These are phyloP conservation scores for Selenia dentaria DNA, from an alignment of 2,888 invertebrate species.

Conservation along the genomic window DNA sequence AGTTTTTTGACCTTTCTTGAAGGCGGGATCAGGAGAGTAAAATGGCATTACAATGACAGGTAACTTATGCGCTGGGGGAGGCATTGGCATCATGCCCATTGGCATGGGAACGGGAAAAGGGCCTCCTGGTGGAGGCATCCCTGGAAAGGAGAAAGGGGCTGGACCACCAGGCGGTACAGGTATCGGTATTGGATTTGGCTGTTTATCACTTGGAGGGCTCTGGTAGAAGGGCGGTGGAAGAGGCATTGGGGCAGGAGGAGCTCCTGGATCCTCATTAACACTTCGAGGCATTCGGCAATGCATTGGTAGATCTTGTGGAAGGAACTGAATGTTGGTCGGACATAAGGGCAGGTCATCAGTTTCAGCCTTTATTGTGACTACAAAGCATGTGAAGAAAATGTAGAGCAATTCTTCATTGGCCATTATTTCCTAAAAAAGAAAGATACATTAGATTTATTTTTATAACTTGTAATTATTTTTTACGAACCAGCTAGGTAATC, in stretches of 20 bases:
- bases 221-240: conserved; percentile 34
- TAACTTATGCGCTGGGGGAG: conserved; percentile 57
- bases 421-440: conserved; percentile 51
- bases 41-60: conserved; percentile 79
- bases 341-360: conserved; percentile 62
- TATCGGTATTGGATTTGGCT: conserved; percentile 37
- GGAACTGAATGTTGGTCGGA: conserved; percentile 61
- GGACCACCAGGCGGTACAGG: conserved; percentile 31
- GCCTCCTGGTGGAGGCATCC: conserved; percentile 6
- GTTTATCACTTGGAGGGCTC: conserved; percentile 40
- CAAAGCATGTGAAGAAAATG: conserved; percentile 35
- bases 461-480: too few relatives aligned
- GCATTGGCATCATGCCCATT: conserved; percentile 34
- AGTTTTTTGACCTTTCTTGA: conserved; percentile 34
- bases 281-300: conserved; percentile 69
- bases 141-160: conserved; percentile 20
- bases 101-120: conserved; percentile 28
- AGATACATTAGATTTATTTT: too few relatives aligned
- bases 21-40: conserved; percentile 63
- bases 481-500: too few relatives aligned
- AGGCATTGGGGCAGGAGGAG: conserved; percentile 19
- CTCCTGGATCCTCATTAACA: conserved; percentile 19
- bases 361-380: conserved; percentile 36
- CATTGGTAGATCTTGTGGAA: conserved; percentile 73
- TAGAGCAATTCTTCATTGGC: conserved; percentile 19